phyloP scores from a whole-genome alignment of 2,888 invertebrate species.

The Limnephilus lunatus region DNA sequence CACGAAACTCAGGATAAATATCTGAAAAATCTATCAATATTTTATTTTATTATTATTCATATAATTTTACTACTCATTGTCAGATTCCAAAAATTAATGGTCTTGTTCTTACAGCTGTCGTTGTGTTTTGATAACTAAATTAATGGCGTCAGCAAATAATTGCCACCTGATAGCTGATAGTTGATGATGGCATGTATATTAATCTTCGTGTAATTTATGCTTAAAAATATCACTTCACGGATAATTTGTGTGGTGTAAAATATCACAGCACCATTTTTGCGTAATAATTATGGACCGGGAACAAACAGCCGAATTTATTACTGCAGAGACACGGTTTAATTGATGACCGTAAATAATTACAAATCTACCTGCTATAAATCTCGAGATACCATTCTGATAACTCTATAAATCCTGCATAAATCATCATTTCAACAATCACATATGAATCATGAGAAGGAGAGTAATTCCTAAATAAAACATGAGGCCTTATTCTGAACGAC shows the following conservation, averaged over 20 bases:
- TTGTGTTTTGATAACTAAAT: background rate
- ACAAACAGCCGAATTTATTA: background rate
- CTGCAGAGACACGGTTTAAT: background rate
- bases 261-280: background rate
- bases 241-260: conserved; percentile 12
- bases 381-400: conserved; percentile 22
- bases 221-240: background rate
- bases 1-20: no score
- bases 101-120: background rate
- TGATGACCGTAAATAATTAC: conserved; percentile 9
- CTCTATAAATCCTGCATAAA: conserved; percentile 32
- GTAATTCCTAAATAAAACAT: conserved; percentile 16
- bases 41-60: no score
- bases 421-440: conserved; percentile 18
- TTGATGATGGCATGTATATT: background rate
- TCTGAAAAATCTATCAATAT: no score
- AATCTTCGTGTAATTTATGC: background rate
- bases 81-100: background rate
- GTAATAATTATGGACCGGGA: background rate
- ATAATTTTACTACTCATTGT: background rate
- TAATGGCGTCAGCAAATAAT: background rate
- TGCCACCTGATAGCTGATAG: background rate
- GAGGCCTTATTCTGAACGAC: conserved; percentile 7
- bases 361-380: background rate
- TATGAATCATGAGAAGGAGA: background rate